Percentiles rank a stretch among this genome's conserved stretches.
phyloP scores from a whole-genome alignment of 2,797 vertebrate genomes.

The Poecilia wingei region DNA sequence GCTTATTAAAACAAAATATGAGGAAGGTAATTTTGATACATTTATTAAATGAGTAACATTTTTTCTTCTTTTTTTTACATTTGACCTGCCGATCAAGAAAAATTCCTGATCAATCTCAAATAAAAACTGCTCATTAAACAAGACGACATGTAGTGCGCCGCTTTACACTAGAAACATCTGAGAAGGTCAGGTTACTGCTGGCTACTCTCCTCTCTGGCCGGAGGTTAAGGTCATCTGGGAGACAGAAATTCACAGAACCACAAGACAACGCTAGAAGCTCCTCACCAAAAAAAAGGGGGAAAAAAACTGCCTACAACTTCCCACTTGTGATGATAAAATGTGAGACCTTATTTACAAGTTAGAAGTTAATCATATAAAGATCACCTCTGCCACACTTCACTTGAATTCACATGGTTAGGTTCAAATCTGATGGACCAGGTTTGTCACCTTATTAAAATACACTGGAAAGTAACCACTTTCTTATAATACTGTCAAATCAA shows the following conservation, averaged over 20 bases:
- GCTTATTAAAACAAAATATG: background rate
- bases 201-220: constrained; percentile 48
- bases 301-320: background rate
- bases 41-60: background rate
- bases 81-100: background rate
- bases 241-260: constrained; percentile 44
- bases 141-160: constrained; percentile 31
- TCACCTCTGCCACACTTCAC: background rate
- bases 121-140: constrained; percentile 11
- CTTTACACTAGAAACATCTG: constrained; percentile 51
- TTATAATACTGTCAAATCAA: background rate
- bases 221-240: constrained; percentile 64
- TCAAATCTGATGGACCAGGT: constrained; percentile 1
- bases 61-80: background rate
- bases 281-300: constrained; percentile 5
- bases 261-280: constrained; percentile 26
- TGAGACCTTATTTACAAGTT: background rate
- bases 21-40: background rate
- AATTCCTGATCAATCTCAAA: background rate
- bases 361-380: constrained; percentile 1
- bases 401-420: background rate
- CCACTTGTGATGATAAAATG: constrained; percentile 16
- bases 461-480: background rate
- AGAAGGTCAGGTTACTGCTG: constrained; percentile 61
- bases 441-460: background rate